Base-by-base conservation (phyloP, 1,140 invertebrate genomes). In the Aphis gossypii region DNA sequence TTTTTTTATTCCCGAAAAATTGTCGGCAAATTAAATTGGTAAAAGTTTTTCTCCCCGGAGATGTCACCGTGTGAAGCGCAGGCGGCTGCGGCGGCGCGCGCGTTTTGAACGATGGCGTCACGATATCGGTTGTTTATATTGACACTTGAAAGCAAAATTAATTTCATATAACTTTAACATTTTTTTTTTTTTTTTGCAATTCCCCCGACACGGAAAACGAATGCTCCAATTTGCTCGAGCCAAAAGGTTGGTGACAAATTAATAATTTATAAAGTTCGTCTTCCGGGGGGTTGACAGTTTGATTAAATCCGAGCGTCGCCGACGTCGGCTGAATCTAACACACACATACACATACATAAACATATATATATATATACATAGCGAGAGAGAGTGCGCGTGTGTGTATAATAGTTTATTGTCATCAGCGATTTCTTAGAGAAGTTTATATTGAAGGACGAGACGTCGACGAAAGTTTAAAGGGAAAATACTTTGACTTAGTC, bases 211-310 rank as follows among this genome's bases (percentile, higher is more conserved):
- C 87, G 87, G 18, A 89, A 89, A 89, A 89, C 48, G 46, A 89
- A 89, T 30, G 87, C n/a, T 38, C 87, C 87, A 51, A 89, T 89
- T 89, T 89, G 48, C 48, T 89, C 87, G 48, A 54, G 48, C 87
- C 87, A 89, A 89, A 54, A 89, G 87, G 87, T 89, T 54, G 87
- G 41, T 38, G 48, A 56, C 51, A 56, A 89, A 89, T 89, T 89
- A 89, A 89, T 89, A 89, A 89, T 89, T 89, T 89, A 89, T 56
- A 89, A 56, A 89, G 88, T 89, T 89, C 51, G 51, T 56, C 88
- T 54, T 56, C 48, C 51, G 21, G 35, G 20, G 30, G 51, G 88
- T 89, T 56, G 88, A 89, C 88, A 89, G 88, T 89, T 89, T 89
- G 88, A 89, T 89, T 89, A 89, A 89, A 89, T 56, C 88, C 88